Percentiles rank a stretch among this genome's conserved stretches.
Conservation (phyloP, 35 echinoderm and acorn worm genomes). For the Ophiothrix spiculata region DNA sequence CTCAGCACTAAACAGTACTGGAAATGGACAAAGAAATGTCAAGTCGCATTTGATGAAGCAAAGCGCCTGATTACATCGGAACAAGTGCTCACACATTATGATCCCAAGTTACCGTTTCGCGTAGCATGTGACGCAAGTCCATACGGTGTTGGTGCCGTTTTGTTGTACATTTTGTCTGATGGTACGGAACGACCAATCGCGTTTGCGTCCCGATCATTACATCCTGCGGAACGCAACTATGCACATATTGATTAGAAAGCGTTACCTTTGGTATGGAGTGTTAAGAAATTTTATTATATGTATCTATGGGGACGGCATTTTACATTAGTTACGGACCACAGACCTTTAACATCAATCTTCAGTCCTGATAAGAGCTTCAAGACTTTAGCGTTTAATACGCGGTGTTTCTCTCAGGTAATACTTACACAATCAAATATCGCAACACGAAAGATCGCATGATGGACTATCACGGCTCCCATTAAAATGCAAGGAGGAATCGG, state of each 20-base stretch:
- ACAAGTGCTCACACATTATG: conserved; percentile 61
- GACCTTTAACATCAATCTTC: conserved; percentile 33
- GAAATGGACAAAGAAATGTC: conserved; percentile 35
- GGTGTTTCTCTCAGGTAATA: conserved; percentile 1
- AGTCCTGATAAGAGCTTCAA: conserved; percentile 28
- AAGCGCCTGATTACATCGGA: conserved; percentile 41
- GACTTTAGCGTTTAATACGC: conserved; percentile 38
- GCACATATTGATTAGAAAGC: conserved; percentile 63
- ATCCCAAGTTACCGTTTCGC: conserved; percentile 12
- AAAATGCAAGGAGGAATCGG: background rate
- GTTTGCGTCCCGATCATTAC: conserved; percentile 56
- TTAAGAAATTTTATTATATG: conserved; percentile 42
- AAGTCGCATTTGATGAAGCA: conserved; percentile 38
- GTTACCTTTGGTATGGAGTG: conserved; percentile 49
- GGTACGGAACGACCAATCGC: conserved; percentile 53
- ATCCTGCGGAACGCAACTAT: conserved; percentile 55
- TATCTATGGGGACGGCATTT: conserved; percentile 52
- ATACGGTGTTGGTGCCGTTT: conserved; percentile 59
- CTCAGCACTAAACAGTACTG: conserved; percentile 36
- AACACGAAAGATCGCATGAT: conserved; percentile 24
- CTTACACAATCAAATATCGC: conserved; percentile 29
- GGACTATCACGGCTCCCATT: conserved; percentile 22
- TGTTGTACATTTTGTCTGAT: conserved; percentile 53
- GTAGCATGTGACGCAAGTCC: conserved; percentile 58
- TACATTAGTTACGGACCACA: conserved; percentile 60